Percentiles rank a stretch among this genome's conserved stretches.
Evolutionary conservation across 2,888 invertebrate species (phyloP).

Genomic region (Chloromyia formosa): DNA sequence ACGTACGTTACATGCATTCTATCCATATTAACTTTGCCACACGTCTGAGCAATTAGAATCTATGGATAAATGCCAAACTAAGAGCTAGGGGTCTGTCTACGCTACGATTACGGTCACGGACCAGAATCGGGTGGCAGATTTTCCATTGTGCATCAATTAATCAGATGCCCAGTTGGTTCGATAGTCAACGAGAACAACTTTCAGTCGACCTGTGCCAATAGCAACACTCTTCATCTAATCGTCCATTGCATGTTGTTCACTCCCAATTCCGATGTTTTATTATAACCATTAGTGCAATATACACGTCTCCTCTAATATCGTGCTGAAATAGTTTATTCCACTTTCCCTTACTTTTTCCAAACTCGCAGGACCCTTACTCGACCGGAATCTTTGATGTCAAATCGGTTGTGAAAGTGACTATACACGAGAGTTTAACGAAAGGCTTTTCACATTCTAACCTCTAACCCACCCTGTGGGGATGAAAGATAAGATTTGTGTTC

Average conservation of each 20-base stretch:
- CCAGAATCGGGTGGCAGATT: constrained; percentile 26
- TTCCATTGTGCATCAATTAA: constrained; percentile 45
- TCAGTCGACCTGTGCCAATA: too few relatives aligned
- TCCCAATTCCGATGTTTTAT: constrained; percentile 11
- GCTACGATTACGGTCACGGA: not conserved
- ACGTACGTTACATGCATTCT: not conserved
- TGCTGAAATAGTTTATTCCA: constrained; percentile 6
- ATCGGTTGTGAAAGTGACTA: not conserved
- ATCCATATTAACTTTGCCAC: constrained; percentile 24
- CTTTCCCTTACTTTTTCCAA: not conserved
- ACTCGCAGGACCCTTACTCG: not conserved
- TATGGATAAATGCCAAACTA: constrained; percentile 16
- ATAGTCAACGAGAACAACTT: too few relatives aligned
- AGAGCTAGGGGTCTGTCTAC: too few relatives aligned
- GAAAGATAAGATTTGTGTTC: constrained; percentile 1
- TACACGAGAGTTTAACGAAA: not conserved
- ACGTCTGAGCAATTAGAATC: constrained; percentile 34
- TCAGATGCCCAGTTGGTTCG: constrained; percentile 34
- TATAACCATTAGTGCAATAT: constrained; percentile 29
- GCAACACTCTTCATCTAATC: too few relatives aligned
- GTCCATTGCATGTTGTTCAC: constrained; percentile 2
- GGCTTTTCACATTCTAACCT: constrained; percentile 10
- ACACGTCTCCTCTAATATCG: constrained; percentile 1
- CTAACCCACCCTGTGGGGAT: not conserved
- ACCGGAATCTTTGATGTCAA: constrained; percentile 9